Conservation (phyloP, 2,113 vertebrate species). For the Quiscalus mexicanus region DNA sequence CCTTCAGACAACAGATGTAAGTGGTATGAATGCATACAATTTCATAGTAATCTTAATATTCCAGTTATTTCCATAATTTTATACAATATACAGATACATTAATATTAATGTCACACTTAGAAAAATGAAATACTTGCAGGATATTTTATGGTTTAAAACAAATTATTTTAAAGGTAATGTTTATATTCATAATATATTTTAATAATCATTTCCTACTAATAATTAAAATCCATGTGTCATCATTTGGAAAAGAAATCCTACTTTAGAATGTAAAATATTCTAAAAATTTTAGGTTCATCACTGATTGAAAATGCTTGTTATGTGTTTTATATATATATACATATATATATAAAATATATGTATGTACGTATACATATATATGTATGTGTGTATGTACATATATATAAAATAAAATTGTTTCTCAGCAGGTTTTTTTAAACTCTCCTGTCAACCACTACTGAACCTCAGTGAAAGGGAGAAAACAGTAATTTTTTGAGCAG, state of each 20-base stretch:
- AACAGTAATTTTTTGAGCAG: background rate
- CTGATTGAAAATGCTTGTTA: background rate
- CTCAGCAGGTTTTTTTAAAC: background rate
- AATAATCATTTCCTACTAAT: background rate
- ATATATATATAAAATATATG: too few relatives aligned
- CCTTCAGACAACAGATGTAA: background rate
- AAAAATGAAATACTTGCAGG: background rate
- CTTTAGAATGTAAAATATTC: background rate
- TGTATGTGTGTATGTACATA: too few relatives aligned
- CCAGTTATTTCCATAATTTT: background rate
- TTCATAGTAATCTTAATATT: background rate
- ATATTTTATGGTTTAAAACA: background rate
- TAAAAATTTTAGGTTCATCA: background rate
- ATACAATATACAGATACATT: too few relatives aligned
- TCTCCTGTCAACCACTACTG: background rate
- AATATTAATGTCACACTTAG: background rate
- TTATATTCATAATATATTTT: background rate
- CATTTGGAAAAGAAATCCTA: background rate
- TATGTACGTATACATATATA: too few relatives aligned
- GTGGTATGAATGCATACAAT: background rate
- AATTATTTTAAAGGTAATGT: background rate
- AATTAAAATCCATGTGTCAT: background rate
- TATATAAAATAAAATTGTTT: background rate
- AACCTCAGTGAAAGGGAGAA: background rate
- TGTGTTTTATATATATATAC: background rate